Percentiles rank a stretch among this genome's conserved stretches.
Conservation (phyloP, 2,113 vertebrate genomes). For the Petrocephalus microphthalmus region DNA sequence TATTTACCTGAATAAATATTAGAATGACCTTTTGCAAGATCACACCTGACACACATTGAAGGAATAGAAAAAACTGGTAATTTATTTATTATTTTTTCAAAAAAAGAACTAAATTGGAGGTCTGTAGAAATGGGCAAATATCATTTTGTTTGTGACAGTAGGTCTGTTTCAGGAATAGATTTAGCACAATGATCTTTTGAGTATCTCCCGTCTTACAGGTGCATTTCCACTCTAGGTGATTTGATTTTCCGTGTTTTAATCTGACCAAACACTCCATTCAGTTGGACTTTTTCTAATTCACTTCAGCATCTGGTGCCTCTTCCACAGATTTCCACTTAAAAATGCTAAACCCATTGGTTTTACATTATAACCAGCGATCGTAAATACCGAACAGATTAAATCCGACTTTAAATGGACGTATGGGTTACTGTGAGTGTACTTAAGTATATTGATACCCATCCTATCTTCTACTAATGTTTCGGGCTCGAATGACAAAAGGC, state of each 20-base stretch:
- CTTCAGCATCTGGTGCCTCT: conserved; percentile 49
- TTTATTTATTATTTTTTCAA: background rate
- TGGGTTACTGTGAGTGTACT: conserved; percentile 50
- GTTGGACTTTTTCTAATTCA: conserved; percentile 42
- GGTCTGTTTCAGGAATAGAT: background rate
- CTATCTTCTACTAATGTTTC: conserved; percentile 34
- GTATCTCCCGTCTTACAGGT: background rate
- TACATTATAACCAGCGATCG: conserved; percentile 30
- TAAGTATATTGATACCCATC: conserved; percentile 39
- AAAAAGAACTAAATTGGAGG: background rate
- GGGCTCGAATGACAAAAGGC: conserved; percentile 49
- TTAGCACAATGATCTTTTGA: background rate
- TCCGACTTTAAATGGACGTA: conserved; percentile 56
- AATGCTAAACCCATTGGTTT: conserved; percentile 47
- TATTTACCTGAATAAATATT: conserved; percentile 8
- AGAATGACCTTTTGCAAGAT: conserved; percentile 4
- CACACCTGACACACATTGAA: background rate
- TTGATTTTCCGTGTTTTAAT: conserved; percentile 27
- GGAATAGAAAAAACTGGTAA: background rate
- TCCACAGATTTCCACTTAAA: conserved; percentile 39
- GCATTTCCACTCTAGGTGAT: conserved; percentile 28
- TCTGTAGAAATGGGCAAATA: background rate
- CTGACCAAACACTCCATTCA: conserved; percentile 25
- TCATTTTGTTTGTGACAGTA: background rate
- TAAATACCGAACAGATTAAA: conserved; percentile 57